phyloP scores from a whole-genome alignment of 2,797 vertebrate genomes.

The Champsocephalus esox region DNA sequence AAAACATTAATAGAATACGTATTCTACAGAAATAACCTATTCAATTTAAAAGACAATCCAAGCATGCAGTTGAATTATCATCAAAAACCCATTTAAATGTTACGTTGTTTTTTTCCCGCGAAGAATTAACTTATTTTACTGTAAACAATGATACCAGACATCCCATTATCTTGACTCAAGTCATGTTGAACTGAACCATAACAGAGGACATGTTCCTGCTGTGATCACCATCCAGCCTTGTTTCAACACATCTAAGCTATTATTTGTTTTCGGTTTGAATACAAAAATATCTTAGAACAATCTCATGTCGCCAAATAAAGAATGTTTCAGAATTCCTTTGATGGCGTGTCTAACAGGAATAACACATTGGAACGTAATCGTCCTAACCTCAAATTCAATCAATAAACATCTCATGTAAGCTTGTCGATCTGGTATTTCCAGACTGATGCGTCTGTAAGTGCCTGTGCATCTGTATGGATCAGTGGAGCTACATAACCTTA shows the following conservation, averaged over 20 bases:
- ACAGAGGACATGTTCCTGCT: slow-evolving; percentile 12
- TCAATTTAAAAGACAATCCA: background rate
- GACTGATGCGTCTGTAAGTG: slow-evolving; percentile 44
- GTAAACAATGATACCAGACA: slow-evolving; percentile 2
- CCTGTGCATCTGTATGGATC: slow-evolving; percentile 52
- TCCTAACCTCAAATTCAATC: slow-evolving; percentile 48
- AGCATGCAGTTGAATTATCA: background rate
- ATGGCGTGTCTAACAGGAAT: slow-evolving; percentile 40
- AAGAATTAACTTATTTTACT: background rate
- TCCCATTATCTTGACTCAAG: slow-evolving; percentile 9
- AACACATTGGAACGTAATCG: slow-evolving; percentile 60
- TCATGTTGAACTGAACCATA: slow-evolving; percentile 19
- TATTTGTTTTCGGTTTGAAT: slow-evolving; percentile 12
- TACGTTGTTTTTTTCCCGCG: background rate
- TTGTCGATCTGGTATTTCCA: slow-evolving; percentile 60
- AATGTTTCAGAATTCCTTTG: slow-evolving; percentile 9
- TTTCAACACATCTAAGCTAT: slow-evolving; percentile 19
- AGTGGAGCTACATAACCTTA: slow-evolving; percentile 39
- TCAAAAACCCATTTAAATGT: background rate
- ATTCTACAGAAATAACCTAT: background rate
- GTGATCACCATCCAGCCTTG: background rate
- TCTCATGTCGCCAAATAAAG: slow-evolving; percentile 10
- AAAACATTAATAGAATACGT: background rate
- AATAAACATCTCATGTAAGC: slow-evolving; percentile 55
- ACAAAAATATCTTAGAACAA: background rate